Percentiles rank a stretch among this genome's conserved stretches.
These are phyloP conservation scores for Circaetus cinerascens DNA, from an alignment of 2,113 vertebrate species.

Conservation along the genomic window DNA sequence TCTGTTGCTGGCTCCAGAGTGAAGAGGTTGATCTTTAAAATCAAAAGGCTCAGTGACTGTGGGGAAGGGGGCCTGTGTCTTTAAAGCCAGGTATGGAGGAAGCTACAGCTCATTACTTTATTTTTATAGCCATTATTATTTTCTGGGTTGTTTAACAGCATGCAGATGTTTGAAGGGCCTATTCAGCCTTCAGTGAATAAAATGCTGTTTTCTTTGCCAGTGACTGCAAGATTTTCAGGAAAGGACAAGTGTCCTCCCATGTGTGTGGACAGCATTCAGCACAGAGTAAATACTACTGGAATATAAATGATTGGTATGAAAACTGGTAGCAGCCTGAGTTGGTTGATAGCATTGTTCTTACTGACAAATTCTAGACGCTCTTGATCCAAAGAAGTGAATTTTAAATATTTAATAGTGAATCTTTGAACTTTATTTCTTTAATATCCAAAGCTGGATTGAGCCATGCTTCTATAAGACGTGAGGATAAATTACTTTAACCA, in stretches of 20 bases:
- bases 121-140: slow-evolving; percentile 18
- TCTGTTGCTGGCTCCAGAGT: neutral
- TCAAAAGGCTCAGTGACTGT: neutral
- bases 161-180: neutral
- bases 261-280: neutral
- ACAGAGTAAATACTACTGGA: neutral
- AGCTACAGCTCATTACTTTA: neutral
- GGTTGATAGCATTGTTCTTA: neutral
- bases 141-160: neutral
- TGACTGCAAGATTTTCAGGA: neutral
- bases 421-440: neutral
- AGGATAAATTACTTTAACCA: neutral
- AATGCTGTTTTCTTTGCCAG: neutral
- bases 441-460: neutral
- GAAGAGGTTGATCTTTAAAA: neutral
- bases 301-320: neutral
- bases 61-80: neutral
- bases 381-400: neutral
- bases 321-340: neutral
- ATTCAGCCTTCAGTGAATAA: neutral
- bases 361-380: neutral
- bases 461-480: neutral
- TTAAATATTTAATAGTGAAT: neutral
- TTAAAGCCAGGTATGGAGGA: slow-evolving; percentile 1
- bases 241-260: neutral